A percentile compares a stretch with the other conserved stretches of the same genome.
Evolutionary conservation across 2,113 vertebrate genomes (phyloP).

Genomic region (Sinosuthora webbiana): DNA sequence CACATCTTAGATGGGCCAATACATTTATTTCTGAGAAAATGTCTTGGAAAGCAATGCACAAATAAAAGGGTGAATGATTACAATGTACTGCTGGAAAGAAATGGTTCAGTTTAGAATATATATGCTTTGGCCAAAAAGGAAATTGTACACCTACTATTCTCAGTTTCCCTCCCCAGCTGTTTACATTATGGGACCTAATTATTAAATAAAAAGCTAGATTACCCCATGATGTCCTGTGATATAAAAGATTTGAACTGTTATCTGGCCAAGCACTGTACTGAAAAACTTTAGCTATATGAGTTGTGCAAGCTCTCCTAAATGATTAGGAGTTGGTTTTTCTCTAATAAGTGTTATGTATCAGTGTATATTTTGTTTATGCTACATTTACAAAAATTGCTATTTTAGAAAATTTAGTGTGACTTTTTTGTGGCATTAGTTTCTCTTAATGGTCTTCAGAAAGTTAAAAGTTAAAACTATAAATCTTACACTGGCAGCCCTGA

Average conservation of each 20-base stretch:
- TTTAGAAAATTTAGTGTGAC: background rate
- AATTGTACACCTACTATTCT: slow-evolving; percentile 40
- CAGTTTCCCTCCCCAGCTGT: background rate
- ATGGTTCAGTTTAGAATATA: background rate
- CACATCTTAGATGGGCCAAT: background rate
- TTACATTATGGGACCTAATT: background rate
- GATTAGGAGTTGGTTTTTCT: background rate
- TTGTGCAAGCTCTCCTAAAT: background rate
- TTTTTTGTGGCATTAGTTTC: background rate
- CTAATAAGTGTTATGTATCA: background rate
- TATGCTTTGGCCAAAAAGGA: background rate
- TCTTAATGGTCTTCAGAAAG: background rate
- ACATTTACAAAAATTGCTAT: background rate
- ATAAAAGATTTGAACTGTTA: background rate
- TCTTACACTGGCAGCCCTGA: background rate
- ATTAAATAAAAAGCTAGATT: slow-evolving; percentile 13
- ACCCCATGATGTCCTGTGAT: background rate
- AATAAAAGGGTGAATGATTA: background rate
- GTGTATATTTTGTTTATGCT: background rate
- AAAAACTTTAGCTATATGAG: background rate
- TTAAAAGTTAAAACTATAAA: background rate
- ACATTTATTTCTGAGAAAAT: background rate
- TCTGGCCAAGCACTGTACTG: background rate
- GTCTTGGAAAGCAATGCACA: background rate
- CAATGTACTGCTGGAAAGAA: background rate